These are phyloP conservation scores for Leptinotarsa haldemani DNA, from an alignment of 2,888 invertebrate species.

Conservation along the genomic window DNA sequence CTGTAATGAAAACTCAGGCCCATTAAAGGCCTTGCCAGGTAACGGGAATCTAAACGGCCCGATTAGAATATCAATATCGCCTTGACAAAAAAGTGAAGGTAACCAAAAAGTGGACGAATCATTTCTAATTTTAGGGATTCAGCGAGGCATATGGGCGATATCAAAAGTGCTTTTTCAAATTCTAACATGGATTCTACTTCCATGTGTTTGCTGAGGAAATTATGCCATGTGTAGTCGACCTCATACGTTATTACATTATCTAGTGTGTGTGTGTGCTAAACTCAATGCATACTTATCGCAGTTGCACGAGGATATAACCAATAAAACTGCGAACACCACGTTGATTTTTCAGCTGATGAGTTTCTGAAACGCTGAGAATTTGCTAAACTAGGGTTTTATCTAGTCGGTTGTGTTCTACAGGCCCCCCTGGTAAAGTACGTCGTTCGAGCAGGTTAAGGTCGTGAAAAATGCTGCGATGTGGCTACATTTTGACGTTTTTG, in stretches of 20 bases:
- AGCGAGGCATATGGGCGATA: neutral
- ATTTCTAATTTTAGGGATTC: conserved; percentile 15
- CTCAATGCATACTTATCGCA: neutral
- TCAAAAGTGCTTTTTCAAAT: neutral
- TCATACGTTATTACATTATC: conserved; percentile 11
- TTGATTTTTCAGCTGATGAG: neutral
- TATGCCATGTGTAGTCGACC: conserved; percentile 17
- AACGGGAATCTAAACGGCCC: conserved; percentile 7
- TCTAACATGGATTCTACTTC: conserved; percentile 8
- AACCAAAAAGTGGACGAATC: conserved; percentile 4
- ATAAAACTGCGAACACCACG: neutral
- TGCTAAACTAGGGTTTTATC: neutral
- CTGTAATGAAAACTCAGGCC: neutral
- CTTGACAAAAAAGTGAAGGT: conserved; percentile 16
- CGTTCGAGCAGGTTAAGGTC: no score
- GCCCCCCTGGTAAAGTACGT: neutral
- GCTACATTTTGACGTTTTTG: no score
- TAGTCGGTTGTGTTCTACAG: neutral
- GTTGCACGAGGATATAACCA: conserved; percentile 17
- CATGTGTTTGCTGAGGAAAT: conserved; percentile 15
- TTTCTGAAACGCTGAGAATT: neutral
- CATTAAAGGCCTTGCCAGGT: neutral
- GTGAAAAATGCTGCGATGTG: no score
- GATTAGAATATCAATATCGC: conserved; percentile 16
- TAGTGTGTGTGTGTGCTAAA: neutral